Evolutionary conservation across 2,888 invertebrate genomes (phyloP).

Genomic region (Tanypteryx hageni): DNA sequence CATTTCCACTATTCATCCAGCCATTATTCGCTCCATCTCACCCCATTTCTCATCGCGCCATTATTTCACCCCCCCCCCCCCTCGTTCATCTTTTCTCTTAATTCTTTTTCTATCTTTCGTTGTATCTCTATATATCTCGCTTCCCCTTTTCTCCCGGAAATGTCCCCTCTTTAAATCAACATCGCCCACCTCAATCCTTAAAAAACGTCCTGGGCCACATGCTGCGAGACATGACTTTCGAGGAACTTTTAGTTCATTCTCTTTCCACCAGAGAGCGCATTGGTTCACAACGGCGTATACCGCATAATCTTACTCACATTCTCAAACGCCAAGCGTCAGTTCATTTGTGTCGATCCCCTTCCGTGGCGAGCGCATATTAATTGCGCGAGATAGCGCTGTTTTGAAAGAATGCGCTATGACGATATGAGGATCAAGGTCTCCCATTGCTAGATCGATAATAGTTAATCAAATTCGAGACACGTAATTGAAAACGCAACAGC

Average conservation of each 20-base stretch:
- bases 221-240: conserved; percentile 37
- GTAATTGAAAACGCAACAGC: not conserved
- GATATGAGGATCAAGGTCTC: not conserved
- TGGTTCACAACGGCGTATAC: not conserved
- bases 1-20: not conserved
- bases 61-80: conserved; percentile 9
- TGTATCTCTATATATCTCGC: not conserved
- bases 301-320: not conserved
- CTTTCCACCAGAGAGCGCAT: not conserved
- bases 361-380: not conserved
- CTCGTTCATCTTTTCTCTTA: no score
- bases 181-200: conserved; percentile 24
- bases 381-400: not conserved
- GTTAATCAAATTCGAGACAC: not conserved
- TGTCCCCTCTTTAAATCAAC: conserved; percentile 34
- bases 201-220: not conserved
- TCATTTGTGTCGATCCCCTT: not conserved
- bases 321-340: not conserved
- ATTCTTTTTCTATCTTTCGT: conserved; percentile 6
- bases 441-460: no score
- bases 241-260: not conserved
- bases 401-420: not conserved
- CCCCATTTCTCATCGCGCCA: not conserved
- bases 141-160: conserved; percentile 25
- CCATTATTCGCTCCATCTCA: not conserved